Evolutionary conservation across 2,797 vertebrate genomes (phyloP), one percentile per base, ranked within the genome.

Genomic region (Amniataba percoides): DNA sequence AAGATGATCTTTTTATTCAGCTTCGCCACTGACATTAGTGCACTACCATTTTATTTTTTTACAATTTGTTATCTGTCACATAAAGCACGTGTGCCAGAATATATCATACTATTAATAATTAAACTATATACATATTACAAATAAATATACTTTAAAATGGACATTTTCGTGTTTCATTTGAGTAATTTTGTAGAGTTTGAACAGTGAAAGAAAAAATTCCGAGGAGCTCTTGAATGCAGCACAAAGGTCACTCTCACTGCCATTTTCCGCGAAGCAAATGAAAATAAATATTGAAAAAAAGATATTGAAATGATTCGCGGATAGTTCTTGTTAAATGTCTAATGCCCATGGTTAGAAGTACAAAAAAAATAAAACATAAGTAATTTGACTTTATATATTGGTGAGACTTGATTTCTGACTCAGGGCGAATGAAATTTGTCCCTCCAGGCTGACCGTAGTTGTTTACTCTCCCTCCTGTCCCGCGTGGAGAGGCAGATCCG

Each of bases 401-500:
- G 0, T 25, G 7, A 14, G 0, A 7, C 0, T 48, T 16, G 52
- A n/a, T 7, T n/a, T 16, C 5, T 15, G 4, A 0, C 10, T 3
- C 27, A 7, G 0, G 0, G 6, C 11, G n/a, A 0, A 19, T 19
- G 0, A 27, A 0, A 23, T 90, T 82, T 91, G 91, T 89, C 86
- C 89, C 42, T 83, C 1, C 2, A 0, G 72, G 34, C 51, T 40
- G 0, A 1, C 91, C 88, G 88, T 94, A 89, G 77, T 78, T 76
- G 45, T 71, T 40, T 73, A n/a, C 3, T 2, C 3, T 31, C 27
- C 27, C 27, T 31, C 27, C 27, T 31, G 27, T 31, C 3, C 27
- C 3, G 27, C 27, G 27, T 31, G 27, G 3, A 5, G 27, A 27
- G 27, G 27, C 27, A 3, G 27, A 31, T 31, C 27, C 27, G 27